Evolutionary conservation across 2,797 vertebrate species (phyloP), one percentile per base, ranked within the genome.

Genomic region (Macrochelys suwanniensis): DNA sequence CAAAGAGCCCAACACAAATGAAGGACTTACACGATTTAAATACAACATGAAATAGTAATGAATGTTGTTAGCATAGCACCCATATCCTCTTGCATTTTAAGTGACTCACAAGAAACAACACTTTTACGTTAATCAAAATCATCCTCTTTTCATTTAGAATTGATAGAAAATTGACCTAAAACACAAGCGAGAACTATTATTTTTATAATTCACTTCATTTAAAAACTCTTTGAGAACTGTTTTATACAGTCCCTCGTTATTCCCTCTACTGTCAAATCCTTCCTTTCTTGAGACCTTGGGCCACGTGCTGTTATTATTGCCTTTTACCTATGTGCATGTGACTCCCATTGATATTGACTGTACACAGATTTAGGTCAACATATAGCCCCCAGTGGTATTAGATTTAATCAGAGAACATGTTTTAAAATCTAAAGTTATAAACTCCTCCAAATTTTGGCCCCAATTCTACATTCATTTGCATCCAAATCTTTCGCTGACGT

Each of bases 381-480:
- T 3, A n/a, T 5, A 19, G 33, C 16, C n/a, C 12, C 74, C 80
- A 91, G 82, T 1, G 5, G 31, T n/a, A 25, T 33, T 78, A 45
- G 49, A 42, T 89, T 91, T 93, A 56, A 89, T 56, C 51, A 47
- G 11, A 16, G 15, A 31, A 59, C 12, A 0, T 57, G 77, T 89
- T 93, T 95, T 37, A 80, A 13, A 61, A 61, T 25, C 59, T 71
- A 17, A 92, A 80, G 42, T 17, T 96, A 61, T 53, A 86, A 94
- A 79, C 16, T 21, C 5, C 45, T 88, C 80, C 54, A 94, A 88
- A 76, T 25, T 9, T 50, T 87, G 42, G 33, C 76, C 80, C 45
- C 12, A 94, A 6, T 45, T 74, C 10, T 61, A 33, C 56, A 7
- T 1, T 45, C 80, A 65, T 92, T 93, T 68, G 77, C 53, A 45